Evolutionary conservation across 35 echinoderm and acorn worm species (phyloP), one percentile per base, ranked within the genome.

Genomic region (Apostichopus japonicus): DNA sequence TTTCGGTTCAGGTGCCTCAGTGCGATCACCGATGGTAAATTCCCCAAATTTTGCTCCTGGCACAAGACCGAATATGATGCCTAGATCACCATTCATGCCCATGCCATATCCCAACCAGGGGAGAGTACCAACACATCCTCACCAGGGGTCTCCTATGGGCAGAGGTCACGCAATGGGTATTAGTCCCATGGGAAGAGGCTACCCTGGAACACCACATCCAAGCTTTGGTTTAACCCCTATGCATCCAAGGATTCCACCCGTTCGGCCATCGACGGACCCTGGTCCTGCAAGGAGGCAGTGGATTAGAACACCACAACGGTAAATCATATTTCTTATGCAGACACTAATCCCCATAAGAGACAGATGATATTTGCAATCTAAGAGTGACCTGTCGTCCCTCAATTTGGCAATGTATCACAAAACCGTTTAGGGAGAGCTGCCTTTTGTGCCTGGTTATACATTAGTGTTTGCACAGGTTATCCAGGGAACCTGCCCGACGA

Each of bases 231-330:
- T 96, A 19, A 96, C 95, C 44, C 95, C 95, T 1, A 96, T 96
- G 95, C 90, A 96, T 81, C 95, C 95, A 82, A 93, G 95, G 63
- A 96, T 96, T 71, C 95, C 95, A 27, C 95, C 95, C 4, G 15
- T 96, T 2, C 92, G 86, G 17, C 90, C 95, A 44, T 22, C 73
- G 52, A 83, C 90, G 58, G 95, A 96, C 77, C 95, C 93, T 56
- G 91, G 73, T 55, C 71, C 55, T 1, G 53, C 82, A 84, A 90
- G 87, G 72, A 89, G 93, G 77, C 92, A 87, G 19, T 94, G 87
- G 73, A 78, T 59, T 8, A 54, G 53, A 87, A 25, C 87, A 56
- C 65, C 93, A 78, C 53, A 87, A 79, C 67, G 86, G 93, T 14
- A 78, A 16, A 44, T 59, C 0, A 13, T 13, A 59, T 59, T 59